phyloP scores from a whole-genome alignment of 2,797 vertebrate genomes.

The Sebastes nivosus region DNA sequence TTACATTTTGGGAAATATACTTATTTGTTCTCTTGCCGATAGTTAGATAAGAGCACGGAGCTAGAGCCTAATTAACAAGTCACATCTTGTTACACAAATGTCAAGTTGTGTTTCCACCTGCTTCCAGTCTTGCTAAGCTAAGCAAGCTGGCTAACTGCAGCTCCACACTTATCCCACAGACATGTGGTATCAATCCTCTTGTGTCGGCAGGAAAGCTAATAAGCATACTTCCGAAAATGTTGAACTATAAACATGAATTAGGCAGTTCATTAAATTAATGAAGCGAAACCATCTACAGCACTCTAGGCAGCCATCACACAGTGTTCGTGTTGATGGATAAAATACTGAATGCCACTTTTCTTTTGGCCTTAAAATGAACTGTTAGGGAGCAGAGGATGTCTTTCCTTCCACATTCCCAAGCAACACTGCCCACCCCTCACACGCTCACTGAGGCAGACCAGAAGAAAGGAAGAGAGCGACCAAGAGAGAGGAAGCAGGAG shows the following conservation, averaged over 20 bases:
- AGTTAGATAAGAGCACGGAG: background rate
- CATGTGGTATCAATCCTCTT: background rate
- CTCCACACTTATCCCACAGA: background rate
- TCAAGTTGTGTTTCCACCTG: background rate
- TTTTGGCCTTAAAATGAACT: conserved; percentile 27
- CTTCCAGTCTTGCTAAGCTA: background rate
- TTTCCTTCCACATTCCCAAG: conserved; percentile 1
- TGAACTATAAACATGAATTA: background rate
- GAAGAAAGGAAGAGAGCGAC: conserved; percentile 25
- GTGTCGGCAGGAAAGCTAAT: background rate
- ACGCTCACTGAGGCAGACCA: conserved; percentile 20
- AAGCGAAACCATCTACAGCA: background rate
- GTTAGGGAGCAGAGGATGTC: background rate
- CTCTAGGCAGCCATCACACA: background rate
- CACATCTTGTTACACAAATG: background rate
- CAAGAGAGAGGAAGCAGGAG: conserved; percentile 25
- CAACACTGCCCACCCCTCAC: conserved; percentile 8
- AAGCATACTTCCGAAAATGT: background rate
- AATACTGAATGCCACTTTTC: background rate
- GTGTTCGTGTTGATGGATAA: background rate
- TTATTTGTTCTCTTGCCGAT: background rate
- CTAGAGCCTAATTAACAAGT: background rate
- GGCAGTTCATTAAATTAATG: background rate
- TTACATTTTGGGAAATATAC: background rate
- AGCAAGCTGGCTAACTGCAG: background rate